Conservation (phyloP, 1,140 invertebrate species). For the Lutraria rhynchaena region DNA sequence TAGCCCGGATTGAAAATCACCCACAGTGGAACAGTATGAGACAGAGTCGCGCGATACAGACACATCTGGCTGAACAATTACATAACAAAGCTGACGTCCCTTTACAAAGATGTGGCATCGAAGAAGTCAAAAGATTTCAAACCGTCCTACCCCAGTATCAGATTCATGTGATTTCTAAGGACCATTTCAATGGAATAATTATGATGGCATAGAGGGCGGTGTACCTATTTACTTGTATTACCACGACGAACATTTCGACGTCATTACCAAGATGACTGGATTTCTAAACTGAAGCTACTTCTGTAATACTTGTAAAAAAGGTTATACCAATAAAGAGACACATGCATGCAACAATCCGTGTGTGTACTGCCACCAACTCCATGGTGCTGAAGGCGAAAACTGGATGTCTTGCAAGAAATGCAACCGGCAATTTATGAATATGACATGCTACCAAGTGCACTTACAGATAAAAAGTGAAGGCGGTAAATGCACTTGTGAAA, state of each 20-base stretch:
- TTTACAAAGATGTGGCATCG: too few relatives aligned
- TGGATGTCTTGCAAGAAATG: neutral
- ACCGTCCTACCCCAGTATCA: too few relatives aligned
- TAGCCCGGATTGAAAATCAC: too few relatives aligned
- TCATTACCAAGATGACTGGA: too few relatives aligned
- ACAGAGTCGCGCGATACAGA: too few relatives aligned
- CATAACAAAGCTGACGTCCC: too few relatives aligned
- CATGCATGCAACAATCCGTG: neutral
- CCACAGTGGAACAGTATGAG: too few relatives aligned
- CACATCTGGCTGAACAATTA: too few relatives aligned
- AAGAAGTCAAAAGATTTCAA: too few relatives aligned
- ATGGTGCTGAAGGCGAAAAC: neutral
- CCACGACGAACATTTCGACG: neutral
- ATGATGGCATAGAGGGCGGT: too few relatives aligned
- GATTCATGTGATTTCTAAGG: too few relatives aligned
- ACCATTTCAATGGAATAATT: too few relatives aligned
- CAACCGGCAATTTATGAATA: neutral
- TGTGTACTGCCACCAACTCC: neutral
- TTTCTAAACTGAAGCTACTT: neutral
- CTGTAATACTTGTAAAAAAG: constrained; percentile 23
- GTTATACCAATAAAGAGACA: constrained; percentile 2
- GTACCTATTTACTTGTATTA: neutral
- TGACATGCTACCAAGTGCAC: neutral
- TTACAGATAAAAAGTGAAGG: neutral
- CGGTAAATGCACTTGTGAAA: neutral